These are phyloP conservation scores for Meriones unguiculatus DNA, from an alignment of 2,113 vertebrate genomes.

Conservation along the genomic window DNA sequence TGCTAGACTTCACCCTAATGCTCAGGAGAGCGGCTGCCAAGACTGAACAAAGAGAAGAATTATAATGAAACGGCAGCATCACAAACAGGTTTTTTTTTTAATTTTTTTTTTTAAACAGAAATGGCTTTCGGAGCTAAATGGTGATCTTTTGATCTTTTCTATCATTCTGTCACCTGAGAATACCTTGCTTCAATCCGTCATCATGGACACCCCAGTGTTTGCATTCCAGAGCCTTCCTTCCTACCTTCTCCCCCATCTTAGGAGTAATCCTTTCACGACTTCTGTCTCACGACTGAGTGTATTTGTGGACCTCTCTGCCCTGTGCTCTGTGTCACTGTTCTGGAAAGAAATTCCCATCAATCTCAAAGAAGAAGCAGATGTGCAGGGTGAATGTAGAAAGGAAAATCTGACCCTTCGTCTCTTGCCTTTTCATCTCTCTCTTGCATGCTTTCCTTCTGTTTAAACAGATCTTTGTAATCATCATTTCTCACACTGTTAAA, in stretches of 20 bases:
- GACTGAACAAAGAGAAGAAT: conserved; percentile 72
- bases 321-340: neutral
- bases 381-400: conserved; percentile 50
- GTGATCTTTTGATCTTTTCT: neutral
- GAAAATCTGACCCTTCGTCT: conserved; percentile 65
- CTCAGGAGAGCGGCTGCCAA: conserved; percentile 55
- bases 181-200: neutral
- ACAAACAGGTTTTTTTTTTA: conserved; percentile 36
- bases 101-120: conserved; percentile 43
- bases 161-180: conserved; percentile 26
- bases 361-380: conserved; percentile 64
- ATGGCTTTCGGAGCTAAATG: conserved; percentile 27
- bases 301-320: neutral
- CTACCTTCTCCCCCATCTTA: neutral
- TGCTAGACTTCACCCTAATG: conserved; percentile 67
- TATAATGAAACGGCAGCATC: conserved; percentile 53
- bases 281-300: neutral
- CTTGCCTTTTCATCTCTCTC: conserved; percentile 58
- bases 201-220: neutral
- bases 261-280: conserved; percentile 16
- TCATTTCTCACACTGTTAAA: neutral
- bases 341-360: conserved; percentile 27
- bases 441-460: conserved; percentile 45
- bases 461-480: conserved; percentile 50
- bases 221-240: neutral